Conservation (phyloP, 2,888 invertebrate species). For the Pollenia angustigena region DNA sequence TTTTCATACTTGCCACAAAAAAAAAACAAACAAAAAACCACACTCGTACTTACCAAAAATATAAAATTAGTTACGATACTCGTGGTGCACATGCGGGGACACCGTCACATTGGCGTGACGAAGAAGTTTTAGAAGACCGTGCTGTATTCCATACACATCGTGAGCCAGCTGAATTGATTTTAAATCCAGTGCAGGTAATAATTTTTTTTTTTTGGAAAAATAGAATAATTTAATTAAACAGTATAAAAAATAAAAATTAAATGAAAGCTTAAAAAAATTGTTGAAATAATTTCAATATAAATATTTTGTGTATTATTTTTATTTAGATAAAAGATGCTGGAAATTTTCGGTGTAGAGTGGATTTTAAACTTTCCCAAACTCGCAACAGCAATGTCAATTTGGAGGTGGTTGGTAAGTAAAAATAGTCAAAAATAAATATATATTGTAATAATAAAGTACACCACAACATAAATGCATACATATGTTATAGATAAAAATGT, state of each 20-base stretch:
- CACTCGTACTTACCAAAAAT: conserved; percentile 11
- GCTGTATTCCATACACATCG: conserved; percentile 86
- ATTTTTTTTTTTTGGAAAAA: neutral
- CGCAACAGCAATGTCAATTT: conserved; percentile 91
- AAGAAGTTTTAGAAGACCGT: conserved; percentile 86
- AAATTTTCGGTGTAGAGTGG: conserved; percentile 90
- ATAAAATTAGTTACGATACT: conserved; percentile 86
- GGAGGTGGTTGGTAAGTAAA: conserved; percentile 90
- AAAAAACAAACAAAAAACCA: conserved; percentile 5
- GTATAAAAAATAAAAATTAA: neutral
- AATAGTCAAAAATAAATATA: neutral
- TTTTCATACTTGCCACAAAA: neutral
- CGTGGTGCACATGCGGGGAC: conserved; percentile 86
- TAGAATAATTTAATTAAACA: conserved; percentile 57
- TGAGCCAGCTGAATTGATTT: conserved; percentile 87
- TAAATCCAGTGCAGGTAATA: conserved; percentile 86
- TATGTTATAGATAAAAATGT: too few species aligned
- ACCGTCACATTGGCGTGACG: conserved; percentile 87
- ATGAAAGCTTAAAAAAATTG: conserved; percentile 24
- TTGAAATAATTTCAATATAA: neutral
- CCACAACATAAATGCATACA: neutral
- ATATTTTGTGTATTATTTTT: conserved; percentile 10
- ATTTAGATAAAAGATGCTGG: conserved; percentile 88
- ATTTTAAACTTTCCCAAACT: conserved; percentile 91
- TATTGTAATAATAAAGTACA: neutral